These are phyloP conservation scores for Micrastur ruficollis DNA, from an alignment of 2,797 vertebrate species.

Conservation along the genomic window DNA sequence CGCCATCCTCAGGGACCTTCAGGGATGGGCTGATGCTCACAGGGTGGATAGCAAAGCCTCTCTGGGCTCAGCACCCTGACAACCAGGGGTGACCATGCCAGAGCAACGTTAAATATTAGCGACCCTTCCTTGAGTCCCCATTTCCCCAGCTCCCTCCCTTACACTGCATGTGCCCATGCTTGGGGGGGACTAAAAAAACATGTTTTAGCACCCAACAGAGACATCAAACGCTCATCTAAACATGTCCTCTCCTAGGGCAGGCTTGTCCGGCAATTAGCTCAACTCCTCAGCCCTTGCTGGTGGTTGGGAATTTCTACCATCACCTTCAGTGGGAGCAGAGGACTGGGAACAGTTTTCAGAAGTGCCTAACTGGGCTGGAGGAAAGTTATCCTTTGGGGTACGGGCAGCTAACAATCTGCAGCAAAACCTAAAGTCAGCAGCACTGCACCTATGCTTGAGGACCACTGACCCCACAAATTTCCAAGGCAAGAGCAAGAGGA, in stretches of 20 bases:
- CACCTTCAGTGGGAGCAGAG: not conserved
- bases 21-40: not conserved
- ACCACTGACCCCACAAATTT: not conserved
- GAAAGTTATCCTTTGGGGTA: not conserved
- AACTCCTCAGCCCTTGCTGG: not conserved
- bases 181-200: not conserved
- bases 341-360: not conserved
- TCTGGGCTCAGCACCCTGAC: not conserved
- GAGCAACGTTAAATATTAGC: not conserved
- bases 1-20: fast-evolving
- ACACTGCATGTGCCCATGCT: fast-evolving
- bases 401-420: not conserved
- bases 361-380: not conserved
- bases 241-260: not conserved
- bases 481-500: not conserved
- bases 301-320: not conserved
- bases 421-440: not conserved
- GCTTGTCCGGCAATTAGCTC: not conserved
- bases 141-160: not conserved
- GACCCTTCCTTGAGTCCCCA: not conserved
- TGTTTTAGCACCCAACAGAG: not conserved
- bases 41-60: not conserved
- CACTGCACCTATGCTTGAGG: not conserved
- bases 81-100: not conserved
- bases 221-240: not conserved